Evolutionary conservation across 2,888 invertebrate genomes (phyloP).

Genomic region (Atherix ibis): DNA sequence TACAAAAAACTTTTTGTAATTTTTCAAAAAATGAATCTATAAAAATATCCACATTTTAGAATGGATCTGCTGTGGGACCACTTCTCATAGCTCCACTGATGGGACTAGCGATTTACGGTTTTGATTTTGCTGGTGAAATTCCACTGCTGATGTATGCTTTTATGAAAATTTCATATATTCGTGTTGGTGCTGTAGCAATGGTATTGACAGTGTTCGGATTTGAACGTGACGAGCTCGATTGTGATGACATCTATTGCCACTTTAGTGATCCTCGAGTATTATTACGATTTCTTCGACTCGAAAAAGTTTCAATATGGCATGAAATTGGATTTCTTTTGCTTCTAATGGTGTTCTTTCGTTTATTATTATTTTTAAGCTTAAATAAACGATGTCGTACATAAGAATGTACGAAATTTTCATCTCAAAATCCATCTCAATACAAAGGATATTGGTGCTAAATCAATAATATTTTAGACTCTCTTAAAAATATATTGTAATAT

Average conservation of each 20-base stretch:
- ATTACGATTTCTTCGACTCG: constrained; percentile 42
- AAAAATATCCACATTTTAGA: constrained; percentile 33
- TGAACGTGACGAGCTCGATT: constrained; percentile 38
- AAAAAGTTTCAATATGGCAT: constrained; percentile 38
- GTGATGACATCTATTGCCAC: constrained; percentile 46
- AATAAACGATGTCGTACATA: constrained; percentile 34
- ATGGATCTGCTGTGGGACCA: constrained; percentile 52
- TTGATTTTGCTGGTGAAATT: constrained; percentile 50
- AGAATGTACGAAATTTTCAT: constrained; percentile 5
- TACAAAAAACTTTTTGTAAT: background rate
- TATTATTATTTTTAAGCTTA: constrained; percentile 40
- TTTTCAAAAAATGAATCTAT: background rate
- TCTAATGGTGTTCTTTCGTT: constrained; percentile 40
- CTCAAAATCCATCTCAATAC: too few relatives aligned
- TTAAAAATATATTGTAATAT: too few relatives aligned
- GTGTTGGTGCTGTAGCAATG: constrained; percentile 47
- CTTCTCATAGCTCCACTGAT: constrained; percentile 47
- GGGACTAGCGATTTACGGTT: constrained; percentile 51
- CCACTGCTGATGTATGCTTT: constrained; percentile 42
- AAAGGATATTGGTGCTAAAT: too few relatives aligned
- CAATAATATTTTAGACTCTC: too few relatives aligned
- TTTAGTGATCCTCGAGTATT: constrained; percentile 48
- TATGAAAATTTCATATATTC: constrained; percentile 49
- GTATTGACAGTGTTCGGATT: constrained; percentile 48
- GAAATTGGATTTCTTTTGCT: constrained; percentile 38